Percentiles rank a stretch among this genome's conserved stretches.
phyloP scores from a whole-genome alignment of 1,140 invertebrate genomes.

The Temnothorax longispinosus region DNA sequence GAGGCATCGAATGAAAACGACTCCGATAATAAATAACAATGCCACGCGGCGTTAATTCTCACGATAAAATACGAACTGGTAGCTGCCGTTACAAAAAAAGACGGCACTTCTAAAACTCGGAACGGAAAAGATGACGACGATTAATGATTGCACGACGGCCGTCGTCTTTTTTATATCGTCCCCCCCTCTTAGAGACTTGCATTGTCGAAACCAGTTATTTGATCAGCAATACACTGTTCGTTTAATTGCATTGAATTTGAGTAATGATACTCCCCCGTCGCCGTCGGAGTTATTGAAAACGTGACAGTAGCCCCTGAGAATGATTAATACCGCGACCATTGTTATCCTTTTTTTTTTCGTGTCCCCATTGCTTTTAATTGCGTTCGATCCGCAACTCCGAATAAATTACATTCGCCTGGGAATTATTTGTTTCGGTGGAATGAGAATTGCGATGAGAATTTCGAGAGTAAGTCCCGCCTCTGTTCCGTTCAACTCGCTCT shows the following conservation, averaged over 20 bases:
- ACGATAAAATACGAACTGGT: conserved; percentile 13
- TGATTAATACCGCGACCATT: conserved; percentile 49
- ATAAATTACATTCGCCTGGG: conserved; percentile 51
- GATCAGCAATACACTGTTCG: conserved; percentile 25
- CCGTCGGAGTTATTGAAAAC: conserved; percentile 39
- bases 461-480: conserved; percentile 15
- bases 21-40: conserved; percentile 63
- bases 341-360: conserved; percentile 15
- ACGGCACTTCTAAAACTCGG: not conserved
- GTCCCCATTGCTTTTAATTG: conserved; percentile 44
- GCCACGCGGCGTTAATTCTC: conserved; percentile 7
- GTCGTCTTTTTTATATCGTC: not conserved
- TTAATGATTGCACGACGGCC: conserved; percentile 17
- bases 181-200: not conserved
- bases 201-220: conserved; percentile 34
- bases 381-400: conserved; percentile 28
- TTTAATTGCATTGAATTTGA: conserved; percentile 50
- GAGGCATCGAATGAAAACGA: conserved; percentile 30
- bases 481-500: not conserved
- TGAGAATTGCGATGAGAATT: conserved; percentile 31
- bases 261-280: conserved; percentile 19
- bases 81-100: not conserved
- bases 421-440: conserved; percentile 46
- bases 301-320: not conserved
- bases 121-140: conserved; percentile 35